Evolutionary conservation across 2,888 invertebrate genomes (phyloP).

Genomic region (Meandrusa payeni): DNA sequence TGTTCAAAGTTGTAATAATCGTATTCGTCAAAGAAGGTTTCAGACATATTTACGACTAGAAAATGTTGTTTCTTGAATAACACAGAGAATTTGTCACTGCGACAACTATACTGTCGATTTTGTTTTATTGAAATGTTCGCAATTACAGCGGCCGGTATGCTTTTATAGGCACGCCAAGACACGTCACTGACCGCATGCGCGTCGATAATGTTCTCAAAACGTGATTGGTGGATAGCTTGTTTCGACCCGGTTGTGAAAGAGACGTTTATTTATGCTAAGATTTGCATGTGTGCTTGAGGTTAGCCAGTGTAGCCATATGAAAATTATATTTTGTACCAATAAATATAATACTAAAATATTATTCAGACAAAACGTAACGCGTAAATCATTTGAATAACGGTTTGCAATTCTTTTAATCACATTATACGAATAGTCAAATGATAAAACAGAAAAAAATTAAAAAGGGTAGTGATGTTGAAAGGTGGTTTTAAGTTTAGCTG

Average conservation of each 20-base stretch:
- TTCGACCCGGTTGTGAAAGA: constrained; percentile 59
- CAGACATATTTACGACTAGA: constrained; percentile 85
- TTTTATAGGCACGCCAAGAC: constrained; percentile 58
- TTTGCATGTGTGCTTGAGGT: constrained; percentile 52
- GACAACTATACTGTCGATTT: constrained; percentile 49
- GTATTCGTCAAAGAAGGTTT: constrained; percentile 92
- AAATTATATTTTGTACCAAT: constrained; percentile 1
- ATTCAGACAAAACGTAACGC: no score
- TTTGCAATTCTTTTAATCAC: no score
- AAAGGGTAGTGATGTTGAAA: no score
- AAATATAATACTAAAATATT: no score
- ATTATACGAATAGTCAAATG: no score
- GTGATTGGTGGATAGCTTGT: constrained; percentile 61
- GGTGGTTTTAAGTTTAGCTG: no score
- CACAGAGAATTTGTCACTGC: constrained; percentile 44
- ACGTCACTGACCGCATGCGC: constrained; percentile 78
- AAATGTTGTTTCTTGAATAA: constrained; percentile 38
- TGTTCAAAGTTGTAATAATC: constrained; percentile 97
- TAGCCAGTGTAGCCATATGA: constrained; percentile 45
- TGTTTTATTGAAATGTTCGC: constrained; percentile 53
- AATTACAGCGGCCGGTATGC: constrained; percentile 34
- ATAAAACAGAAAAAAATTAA: no score
- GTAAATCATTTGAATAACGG: no score
- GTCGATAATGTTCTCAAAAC: constrained; percentile 64
- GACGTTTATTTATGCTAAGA: constrained; percentile 62